phyloP scores from a whole-genome alignment of 92 coral and sea anemone genomes.

The Umimayanthus kanabou region DNA sequence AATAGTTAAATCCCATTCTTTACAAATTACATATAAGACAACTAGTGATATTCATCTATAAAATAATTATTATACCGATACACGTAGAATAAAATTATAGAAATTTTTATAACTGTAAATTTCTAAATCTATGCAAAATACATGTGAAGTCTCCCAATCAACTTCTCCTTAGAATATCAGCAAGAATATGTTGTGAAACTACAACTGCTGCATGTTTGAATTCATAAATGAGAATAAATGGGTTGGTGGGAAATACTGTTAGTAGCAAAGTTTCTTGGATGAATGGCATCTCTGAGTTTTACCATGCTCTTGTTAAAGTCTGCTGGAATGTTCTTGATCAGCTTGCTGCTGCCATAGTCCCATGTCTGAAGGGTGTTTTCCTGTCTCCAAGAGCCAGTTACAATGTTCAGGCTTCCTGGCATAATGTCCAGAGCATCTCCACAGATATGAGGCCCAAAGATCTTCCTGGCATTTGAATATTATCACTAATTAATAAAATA shows the following conservation, averaged over 20 bases:
- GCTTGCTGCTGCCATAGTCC: constrained; percentile 87
- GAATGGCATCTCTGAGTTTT: neutral
- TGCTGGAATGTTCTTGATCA: constrained; percentile 73
- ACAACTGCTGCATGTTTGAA: neutral
- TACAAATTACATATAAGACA: too few species aligned
- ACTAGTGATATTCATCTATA: too few species aligned
- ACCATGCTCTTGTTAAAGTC: constrained; percentile 91
- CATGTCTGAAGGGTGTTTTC: constrained; percentile 88
- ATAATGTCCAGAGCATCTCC: constrained; percentile 95
- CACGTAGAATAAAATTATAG: too few species aligned
- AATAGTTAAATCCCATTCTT: too few species aligned
- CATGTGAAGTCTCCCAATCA: too few species aligned
- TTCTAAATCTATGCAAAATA: too few species aligned
- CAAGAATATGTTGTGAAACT: neutral
- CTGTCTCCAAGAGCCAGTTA: constrained; percentile 96
- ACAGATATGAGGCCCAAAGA: constrained; percentile 96
- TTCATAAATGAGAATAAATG: neutral
- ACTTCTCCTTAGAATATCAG: neutral
- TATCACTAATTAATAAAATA: neutral
- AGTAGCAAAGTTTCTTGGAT: neutral
- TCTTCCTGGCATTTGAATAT: constrained; percentile 61
- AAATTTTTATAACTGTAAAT: too few species aligned
- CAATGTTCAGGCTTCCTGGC: constrained; percentile 66
- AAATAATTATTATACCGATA: too few species aligned
- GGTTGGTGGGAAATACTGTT: too few species aligned